These are phyloP conservation scores for Megatriorchis doriae DNA, from an alignment of 2,113 vertebrate genomes.

Conservation along the genomic window DNA sequence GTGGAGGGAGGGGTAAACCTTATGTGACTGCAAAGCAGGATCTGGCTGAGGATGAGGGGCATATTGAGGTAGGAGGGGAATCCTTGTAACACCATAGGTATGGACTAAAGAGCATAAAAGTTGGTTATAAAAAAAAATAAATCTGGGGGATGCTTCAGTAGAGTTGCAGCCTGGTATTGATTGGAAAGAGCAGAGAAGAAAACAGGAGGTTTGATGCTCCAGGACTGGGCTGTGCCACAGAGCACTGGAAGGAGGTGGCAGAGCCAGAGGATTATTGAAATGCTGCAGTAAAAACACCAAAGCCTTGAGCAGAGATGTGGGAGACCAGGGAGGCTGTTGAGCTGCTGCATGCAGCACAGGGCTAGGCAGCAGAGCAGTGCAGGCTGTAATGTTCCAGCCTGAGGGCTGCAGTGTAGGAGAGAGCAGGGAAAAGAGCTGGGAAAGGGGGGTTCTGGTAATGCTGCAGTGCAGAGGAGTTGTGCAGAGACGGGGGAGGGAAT, in stretches of 20 bases:
- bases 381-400: background rate
- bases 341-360: background rate
- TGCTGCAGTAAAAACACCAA: background rate
- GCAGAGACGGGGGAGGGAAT: background rate
- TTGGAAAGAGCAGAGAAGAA: background rate
- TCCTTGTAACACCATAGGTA: fast-evolving
- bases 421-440: background rate
- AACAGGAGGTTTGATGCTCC: background rate
- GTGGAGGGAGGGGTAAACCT: background rate
- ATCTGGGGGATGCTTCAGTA: background rate
- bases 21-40: background rate
- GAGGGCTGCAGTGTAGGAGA: background rate
- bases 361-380: background rate
- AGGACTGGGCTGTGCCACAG: background rate
- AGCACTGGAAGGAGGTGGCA: background rate
- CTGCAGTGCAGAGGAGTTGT: conserved; percentile 55
- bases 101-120: background rate
- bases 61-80: background rate
- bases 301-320: background rate
- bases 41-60: background rate
- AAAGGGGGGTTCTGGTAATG: background rate
- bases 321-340: fast-evolving
- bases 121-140: background rate
- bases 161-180: background rate
- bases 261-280: background rate